Evolutionary conservation across 2,888 invertebrate species (phyloP).

Genomic region (Chrysina gloriosa): DNA sequence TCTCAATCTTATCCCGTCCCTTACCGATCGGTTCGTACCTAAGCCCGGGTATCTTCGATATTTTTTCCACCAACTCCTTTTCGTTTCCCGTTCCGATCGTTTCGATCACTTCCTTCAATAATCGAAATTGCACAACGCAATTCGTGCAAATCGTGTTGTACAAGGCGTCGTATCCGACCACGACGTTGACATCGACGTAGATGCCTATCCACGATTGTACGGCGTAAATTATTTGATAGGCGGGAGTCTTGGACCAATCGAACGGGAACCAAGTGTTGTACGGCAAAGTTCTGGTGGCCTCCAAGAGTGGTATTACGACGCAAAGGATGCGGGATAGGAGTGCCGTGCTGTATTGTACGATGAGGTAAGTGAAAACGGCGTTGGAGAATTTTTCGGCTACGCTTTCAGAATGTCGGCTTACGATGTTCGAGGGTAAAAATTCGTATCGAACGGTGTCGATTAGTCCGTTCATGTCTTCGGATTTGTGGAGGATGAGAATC

Average conservation of each 20-base stretch:
- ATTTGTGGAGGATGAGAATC: conserved; percentile 34
- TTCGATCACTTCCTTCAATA: conserved; percentile 40
- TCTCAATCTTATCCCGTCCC: conserved; percentile 5
- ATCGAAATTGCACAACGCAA: conserved; percentile 45
- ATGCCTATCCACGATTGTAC: conserved; percentile 42
- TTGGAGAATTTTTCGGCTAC: conserved; percentile 24
- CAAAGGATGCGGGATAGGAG: background rate
- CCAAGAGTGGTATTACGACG: conserved; percentile 38
- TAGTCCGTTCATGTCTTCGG: conserved; percentile 28
- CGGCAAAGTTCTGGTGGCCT: conserved; percentile 41
- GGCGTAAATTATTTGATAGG: conserved; percentile 45
- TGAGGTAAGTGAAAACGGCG: conserved; percentile 33
- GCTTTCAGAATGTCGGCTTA: conserved; percentile 39
- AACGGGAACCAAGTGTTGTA: conserved; percentile 46
- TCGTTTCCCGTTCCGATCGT: conserved; percentile 39
- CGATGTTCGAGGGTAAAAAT: conserved; percentile 44
- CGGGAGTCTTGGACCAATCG: conserved; percentile 36
- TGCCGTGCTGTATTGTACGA: conserved; percentile 30
- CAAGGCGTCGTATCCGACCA: conserved; percentile 46
- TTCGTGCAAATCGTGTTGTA: conserved; percentile 45
- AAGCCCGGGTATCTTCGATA: conserved; percentile 17
- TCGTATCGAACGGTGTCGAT: conserved; percentile 39
- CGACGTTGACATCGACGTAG: conserved; percentile 38
- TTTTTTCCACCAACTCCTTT: conserved; percentile 21
- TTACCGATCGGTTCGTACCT: background rate